Percentiles rank a stretch among this genome's conserved stretches.
Conservation (phyloP, 2,113 vertebrate species). For the Hippocampus barbouri region DNA sequence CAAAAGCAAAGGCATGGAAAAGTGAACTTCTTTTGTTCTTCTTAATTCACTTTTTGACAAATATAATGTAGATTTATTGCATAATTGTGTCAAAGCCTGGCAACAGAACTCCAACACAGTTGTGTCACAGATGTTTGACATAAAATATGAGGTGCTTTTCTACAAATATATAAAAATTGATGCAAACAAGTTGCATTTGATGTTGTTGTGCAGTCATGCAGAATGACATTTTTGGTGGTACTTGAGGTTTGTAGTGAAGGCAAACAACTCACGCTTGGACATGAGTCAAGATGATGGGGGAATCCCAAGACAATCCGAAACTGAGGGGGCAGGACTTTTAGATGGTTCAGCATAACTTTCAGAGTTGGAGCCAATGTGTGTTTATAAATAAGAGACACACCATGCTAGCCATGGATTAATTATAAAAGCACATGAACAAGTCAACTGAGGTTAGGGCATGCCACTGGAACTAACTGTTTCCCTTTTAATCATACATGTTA, state of each 20-base stretch:
- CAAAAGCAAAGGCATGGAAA: background rate
- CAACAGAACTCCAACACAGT: background rate
- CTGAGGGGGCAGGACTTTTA: background rate
- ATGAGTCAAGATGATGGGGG: constrained; percentile 12
- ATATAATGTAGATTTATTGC: background rate
- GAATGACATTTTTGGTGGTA: background rate
- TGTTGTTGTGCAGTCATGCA: background rate
- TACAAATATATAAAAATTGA: background rate
- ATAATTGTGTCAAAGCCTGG: background rate
- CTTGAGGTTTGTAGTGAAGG: background rate
- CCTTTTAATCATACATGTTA: background rate
- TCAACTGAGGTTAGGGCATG: background rate
- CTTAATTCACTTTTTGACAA: background rate
- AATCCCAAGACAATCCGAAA: constrained; percentile 7
- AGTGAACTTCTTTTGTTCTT: background rate
- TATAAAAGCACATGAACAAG: background rate
- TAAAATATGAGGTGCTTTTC: background rate
- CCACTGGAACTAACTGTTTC: background rate
- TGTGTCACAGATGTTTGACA: background rate
- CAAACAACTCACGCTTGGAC: constrained; percentile 16
- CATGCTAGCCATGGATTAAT: background rate
- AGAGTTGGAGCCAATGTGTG: background rate
- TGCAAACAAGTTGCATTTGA: background rate
- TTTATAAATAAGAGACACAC: background rate
- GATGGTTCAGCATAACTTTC: background rate